Conservation (phyloP, 64 coral and sea anemone genomes). For the Stichodactyla helianthus region DNA sequence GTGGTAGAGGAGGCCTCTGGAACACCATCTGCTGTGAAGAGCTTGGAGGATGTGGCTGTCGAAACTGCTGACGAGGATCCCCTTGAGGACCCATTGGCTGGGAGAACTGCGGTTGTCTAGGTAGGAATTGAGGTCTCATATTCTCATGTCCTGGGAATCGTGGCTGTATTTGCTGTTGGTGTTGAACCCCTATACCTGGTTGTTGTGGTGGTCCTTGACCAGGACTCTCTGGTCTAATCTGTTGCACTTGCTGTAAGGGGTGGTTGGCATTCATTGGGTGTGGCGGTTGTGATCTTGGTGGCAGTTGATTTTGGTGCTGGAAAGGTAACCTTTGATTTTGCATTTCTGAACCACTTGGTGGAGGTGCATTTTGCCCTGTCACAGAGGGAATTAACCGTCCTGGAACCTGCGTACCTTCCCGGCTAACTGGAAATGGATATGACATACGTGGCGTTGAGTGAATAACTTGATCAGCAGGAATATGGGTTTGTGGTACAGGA, state of each 20-base stretch:
- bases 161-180: constrained; percentile 24
- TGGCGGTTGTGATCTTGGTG: neutral
- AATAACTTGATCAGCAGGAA: constrained; percentile 49
- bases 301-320: neutral
- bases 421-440: constrained; percentile 46
- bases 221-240: neutral
- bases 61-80: constrained; percentile 2
- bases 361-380: neutral
- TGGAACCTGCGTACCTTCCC: neutral
- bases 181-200: neutral
- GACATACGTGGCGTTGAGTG: constrained; percentile 73
- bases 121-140: neutral
- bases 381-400: neutral
- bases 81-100: neutral
- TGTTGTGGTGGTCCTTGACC: constrained; percentile 14
- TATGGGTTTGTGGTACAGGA: constrained; percentile 1
- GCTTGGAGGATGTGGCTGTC: neutral
- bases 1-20: constrained; percentile 6
- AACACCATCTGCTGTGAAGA: neutral
- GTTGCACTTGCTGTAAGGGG: constrained; percentile 24
- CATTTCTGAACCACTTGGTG: neutral
- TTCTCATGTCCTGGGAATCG: neutral
- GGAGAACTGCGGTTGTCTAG: neutral
- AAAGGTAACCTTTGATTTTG: constrained; percentile 12
- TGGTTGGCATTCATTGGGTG: neutral